Percentiles rank a stretch among this genome's conserved stretches.
Evolutionary conservation across 2,113 vertebrate genomes (phyloP).

Genomic region (Athene cunicularia): DNA sequence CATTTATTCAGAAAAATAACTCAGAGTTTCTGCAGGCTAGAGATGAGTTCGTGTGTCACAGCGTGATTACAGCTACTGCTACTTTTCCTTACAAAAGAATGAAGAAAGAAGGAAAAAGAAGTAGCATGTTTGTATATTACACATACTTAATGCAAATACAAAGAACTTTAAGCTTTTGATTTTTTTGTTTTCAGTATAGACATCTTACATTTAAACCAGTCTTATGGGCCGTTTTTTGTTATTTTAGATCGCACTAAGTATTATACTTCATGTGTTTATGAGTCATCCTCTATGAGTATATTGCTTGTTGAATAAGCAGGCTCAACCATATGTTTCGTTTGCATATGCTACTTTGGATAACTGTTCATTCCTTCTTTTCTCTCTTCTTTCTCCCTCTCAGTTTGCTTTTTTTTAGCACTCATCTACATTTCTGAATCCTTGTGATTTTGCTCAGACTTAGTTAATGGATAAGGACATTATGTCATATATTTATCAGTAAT

Average conservation of each 20-base stretch:
- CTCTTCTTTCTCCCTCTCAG: not conserved
- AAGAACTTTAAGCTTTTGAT: not conserved
- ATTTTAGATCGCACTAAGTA: not conserved
- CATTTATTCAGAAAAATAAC: not conserved
- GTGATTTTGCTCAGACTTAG: not conserved
- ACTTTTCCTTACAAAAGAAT: not conserved
- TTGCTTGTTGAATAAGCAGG: constrained; percentile 22
- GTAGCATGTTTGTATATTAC: not conserved
- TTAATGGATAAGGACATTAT: not conserved
- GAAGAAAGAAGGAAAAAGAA: not conserved
- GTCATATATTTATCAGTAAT: not conserved
- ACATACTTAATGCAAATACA: not conserved
- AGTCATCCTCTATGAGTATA: constrained; percentile 35
- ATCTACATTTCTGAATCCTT: constrained; percentile 31
- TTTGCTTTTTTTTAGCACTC: constrained; percentile 18
- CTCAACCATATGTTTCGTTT: constrained; percentile 58
- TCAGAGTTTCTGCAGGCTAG: not conserved
- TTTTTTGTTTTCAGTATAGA: not conserved
- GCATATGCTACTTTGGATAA: constrained; percentile 45
- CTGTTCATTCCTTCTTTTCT: constrained; percentile 20
- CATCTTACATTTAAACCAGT: not conserved
- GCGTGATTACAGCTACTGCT: not conserved
- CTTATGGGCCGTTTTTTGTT: not conserved
- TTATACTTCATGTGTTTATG: constrained; percentile 47
- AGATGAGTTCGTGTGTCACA: not conserved